Conservation (phyloP, 1,140 invertebrate genomes). For the Leptinotarsa texana region DNA sequence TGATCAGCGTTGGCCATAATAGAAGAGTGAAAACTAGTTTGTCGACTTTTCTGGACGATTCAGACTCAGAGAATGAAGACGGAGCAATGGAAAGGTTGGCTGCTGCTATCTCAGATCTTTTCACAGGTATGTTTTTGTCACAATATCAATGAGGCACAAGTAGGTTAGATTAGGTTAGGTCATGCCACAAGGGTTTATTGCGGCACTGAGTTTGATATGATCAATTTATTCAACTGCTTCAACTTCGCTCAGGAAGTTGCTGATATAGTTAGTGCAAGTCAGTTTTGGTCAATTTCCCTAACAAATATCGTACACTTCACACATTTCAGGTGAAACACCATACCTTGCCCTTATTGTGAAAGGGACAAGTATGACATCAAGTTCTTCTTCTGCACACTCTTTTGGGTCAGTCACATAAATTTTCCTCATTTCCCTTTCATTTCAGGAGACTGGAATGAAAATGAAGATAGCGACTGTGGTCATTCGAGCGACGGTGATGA, state of each 20-base stretch:
- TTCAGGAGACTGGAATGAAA: constrained; percentile 72
- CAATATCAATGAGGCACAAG: too few relatives aligned
- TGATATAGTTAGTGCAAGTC: too few relatives aligned
- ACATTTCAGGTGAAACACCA: too few relatives aligned
- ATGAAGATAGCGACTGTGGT: constrained; percentile 72
- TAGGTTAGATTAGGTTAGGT: too few relatives aligned
- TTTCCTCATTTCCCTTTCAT: background rate
- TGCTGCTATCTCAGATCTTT: constrained; percentile 73
- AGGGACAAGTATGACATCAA: too few relatives aligned
- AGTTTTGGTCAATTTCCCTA: too few relatives aligned
- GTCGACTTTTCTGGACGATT: constrained; percentile 68
- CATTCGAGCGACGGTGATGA: constrained; percentile 69
- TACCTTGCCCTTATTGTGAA: too few relatives aligned
- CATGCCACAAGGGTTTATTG: too few relatives aligned
- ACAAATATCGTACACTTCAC: too few relatives aligned
- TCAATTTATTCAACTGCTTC: too few relatives aligned
- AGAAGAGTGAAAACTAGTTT: constrained; percentile 55
- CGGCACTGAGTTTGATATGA: too few relatives aligned
- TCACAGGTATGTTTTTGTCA: constrained; percentile 61
- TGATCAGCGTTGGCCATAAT: constrained; percentile 44
- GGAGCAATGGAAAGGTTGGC: constrained; percentile 70
- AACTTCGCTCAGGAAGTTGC: too few relatives aligned
- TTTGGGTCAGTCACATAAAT: background rate
- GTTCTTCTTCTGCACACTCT: background rate
- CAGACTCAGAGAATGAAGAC: constrained; percentile 81